These are phyloP conservation scores for Pyrgus malvae DNA, from an alignment of 2,888 invertebrate species.

Conservation along the genomic window DNA sequence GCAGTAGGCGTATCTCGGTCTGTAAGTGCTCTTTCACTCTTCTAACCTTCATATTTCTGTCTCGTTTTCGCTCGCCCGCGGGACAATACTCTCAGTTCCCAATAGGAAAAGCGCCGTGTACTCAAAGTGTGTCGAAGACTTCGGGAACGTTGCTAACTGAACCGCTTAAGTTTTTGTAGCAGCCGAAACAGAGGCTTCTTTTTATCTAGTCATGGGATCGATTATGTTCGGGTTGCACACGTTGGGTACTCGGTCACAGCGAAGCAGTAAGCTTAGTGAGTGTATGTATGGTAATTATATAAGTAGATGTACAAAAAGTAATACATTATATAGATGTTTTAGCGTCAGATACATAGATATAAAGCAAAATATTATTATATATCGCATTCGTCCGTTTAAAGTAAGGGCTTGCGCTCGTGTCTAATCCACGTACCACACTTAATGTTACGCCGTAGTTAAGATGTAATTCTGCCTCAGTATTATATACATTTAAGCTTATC, in stretches of 20 bases:
- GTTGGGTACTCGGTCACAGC: conserved; percentile 65
- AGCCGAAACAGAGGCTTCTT: conserved; percentile 31
- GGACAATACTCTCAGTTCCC: conserved; percentile 70
- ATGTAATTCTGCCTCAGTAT: conserved; percentile 82
- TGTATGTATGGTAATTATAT: conserved; percentile 80
- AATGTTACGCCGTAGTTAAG: conserved; percentile 81
- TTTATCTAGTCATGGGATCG: conserved; percentile 58
- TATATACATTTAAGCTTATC: conserved; percentile 82
- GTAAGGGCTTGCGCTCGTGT: conserved; percentile 81
- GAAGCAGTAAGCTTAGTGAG: conserved; percentile 77
- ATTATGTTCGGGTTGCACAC: conserved; percentile 45
- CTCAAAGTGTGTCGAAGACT: conserved; percentile 59
- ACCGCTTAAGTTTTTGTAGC: conserved; percentile 24
- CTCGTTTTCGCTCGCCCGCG: conserved; percentile 66
- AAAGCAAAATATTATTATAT: conserved; percentile 81
- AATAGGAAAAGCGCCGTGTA: conserved; percentile 57
- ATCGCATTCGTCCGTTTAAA: conserved; percentile 82
- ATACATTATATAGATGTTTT: conserved; percentile 82
- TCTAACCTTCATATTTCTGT: conserved; percentile 33
- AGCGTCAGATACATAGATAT: conserved; percentile 82
- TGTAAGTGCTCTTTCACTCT: conserved; percentile 31
- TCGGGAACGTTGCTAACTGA: conserved; percentile 4
- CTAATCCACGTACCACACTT: conserved; percentile 79
- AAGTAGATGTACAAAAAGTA: conserved; percentile 83
- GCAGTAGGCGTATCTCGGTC: conserved; percentile 14